Base-by-base conservation (phyloP, 2,888 invertebrate genomes). In the Hyppa rectilinea region DNA sequence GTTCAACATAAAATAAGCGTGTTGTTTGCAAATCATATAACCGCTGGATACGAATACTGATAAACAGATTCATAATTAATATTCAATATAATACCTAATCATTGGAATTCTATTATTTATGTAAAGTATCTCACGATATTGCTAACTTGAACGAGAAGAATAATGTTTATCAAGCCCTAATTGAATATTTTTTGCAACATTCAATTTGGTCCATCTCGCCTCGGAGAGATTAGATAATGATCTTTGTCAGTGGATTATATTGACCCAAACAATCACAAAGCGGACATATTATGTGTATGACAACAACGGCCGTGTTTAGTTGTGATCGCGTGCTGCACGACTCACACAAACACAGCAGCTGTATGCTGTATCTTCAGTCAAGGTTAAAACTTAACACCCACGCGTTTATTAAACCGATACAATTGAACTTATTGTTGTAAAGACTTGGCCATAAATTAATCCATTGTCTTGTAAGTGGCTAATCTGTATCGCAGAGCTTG, bases 261-360 rank as follows among this genome's bases (percentile, higher is more conserved):
- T 49, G 62, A 47, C 60, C 66, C 52, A 53, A 66, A 63, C 65
- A 81, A 66, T 66, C 40, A 66, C 71, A 71, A 56, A 58, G 59
- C 55, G 43, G 45, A 38, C 40, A 55, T 50, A 29, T 66, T 60
- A 55, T 75, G n/a, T 62, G 45, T 66, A 60, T 66, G 52, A 60
- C 56, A 60, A 49, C 59, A 60, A 58, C 67, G 67, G 71, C 69
- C 67, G 65, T 85, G 85, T 85, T 71, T 74, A 60, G 76, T 58
- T 56, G 63, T 55, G 70, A 80, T 86, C 83, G 86, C 86, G 87
- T 86, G 86, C 67, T 75, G 62, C 78, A 71, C 75, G 67, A 80
- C 74, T 76, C 75, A 77, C 55, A 72, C 68, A 72, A 62, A 75
- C 71, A 79, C 67, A 62, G 67, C 70, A 77, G 66, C 72, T 71